Conservation (phyloP, 1,140 invertebrate genomes). For the Linepithema humile region DNA sequence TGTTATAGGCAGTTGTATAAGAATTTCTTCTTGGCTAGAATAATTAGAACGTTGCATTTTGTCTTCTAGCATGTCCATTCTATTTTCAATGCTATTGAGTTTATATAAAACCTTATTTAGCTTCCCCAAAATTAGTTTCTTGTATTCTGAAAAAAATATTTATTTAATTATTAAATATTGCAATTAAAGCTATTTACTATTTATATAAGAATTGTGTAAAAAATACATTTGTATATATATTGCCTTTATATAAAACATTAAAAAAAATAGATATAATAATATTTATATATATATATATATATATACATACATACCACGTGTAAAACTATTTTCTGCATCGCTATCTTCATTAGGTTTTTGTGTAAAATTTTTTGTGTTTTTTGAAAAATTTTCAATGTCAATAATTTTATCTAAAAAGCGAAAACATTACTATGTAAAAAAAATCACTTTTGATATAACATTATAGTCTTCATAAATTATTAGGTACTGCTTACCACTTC, state of each 20-base stretch:
- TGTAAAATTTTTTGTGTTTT: background rate
- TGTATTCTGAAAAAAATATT: constrained; percentile 1
- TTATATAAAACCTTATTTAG: background rate
- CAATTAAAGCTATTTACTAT: background rate
- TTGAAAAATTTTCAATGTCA: background rate
- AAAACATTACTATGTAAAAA: background rate
- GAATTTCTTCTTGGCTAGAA: background rate
- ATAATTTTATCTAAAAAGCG: background rate
- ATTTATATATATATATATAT: background rate
- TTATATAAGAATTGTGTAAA: no score
- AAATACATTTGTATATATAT: no score
- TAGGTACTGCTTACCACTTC: background rate
- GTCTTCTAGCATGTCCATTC: background rate
- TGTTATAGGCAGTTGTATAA: background rate
- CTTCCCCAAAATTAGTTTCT: background rate
- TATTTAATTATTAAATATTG: background rate
- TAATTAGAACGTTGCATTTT: background rate
- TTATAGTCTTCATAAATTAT: background rate
- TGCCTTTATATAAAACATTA: background rate
- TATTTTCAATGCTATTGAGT: background rate
- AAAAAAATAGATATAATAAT: background rate
- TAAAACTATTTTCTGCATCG: background rate
- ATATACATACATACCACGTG: background rate
- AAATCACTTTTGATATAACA: background rate
- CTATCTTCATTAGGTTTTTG: background rate